Conservation (phyloP, 2,113 vertebrate species). For the Burhinus oedicnemus region DNA sequence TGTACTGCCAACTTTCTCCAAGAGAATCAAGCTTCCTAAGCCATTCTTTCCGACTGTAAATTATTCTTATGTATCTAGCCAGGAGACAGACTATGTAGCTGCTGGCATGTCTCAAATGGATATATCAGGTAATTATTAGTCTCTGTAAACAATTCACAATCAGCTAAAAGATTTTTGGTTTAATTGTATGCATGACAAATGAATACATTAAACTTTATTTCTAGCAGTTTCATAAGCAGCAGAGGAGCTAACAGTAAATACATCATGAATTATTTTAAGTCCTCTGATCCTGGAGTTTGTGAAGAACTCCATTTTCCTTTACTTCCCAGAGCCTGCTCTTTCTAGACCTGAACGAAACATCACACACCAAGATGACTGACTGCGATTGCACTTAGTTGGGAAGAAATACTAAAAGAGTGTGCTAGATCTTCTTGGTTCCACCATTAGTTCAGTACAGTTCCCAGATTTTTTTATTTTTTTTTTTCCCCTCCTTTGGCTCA, state of each 20-base stretch:
- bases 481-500: not conserved
- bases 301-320: not conserved
- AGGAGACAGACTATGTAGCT: not conserved
- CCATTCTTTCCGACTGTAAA: not conserved
- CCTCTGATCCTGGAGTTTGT: not conserved
- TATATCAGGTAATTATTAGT: conserved; percentile 1
- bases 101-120: not conserved
- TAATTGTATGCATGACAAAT: conserved; percentile 16
- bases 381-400: not conserved
- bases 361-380: not conserved
- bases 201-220: conserved; percentile 11
- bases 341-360: not conserved
- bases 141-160: conserved; percentile 40
- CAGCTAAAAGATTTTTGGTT: not conserved
- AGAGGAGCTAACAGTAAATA: not conserved
- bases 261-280: not conserved
- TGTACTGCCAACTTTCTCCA: not conserved
- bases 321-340: not conserved
- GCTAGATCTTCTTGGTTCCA: not conserved
- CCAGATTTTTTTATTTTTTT: not conserved
- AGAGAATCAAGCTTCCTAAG: not conserved
- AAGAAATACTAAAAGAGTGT: not conserved
- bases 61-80: not conserved
- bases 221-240: not conserved
- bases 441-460: not conserved